Evolutionary conservation across 2,797 vertebrate species (phyloP), one percentile per base, ranked within the genome.

Genomic region (Anguilla megastoma): DNA sequence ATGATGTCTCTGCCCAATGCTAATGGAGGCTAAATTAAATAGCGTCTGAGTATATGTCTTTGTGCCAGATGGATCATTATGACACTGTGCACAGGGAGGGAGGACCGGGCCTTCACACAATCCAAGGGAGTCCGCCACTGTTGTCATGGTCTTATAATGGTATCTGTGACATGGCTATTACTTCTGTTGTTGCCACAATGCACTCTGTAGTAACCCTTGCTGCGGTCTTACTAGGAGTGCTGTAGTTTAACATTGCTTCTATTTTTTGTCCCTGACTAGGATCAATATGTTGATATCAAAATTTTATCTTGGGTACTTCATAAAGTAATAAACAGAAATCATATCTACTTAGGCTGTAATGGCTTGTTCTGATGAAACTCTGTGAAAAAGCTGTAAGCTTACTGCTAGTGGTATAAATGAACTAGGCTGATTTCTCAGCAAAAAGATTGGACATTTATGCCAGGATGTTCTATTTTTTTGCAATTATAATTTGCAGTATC

Each of bases 21-120:
- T 87, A 84, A 87, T 87, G 87, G 87, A 24, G 16, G 27, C 60
- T 87, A 52, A 87, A 84, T 48, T 48, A 84, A 69, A 63, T 69
- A 71, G 45, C n/a, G 58, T 87, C 41, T 66, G 76, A n/a, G 33
- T 48, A 2, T 84, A n/a, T 84, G 80, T 45, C 87, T 84, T 45
- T 45, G 80, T 27, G 80, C n/a, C 58, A 21, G 36, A 60, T 58
- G 79, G 58, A 84, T 82, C 79, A 63, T 82, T 87, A 30, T 82
- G 33, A 30, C 71, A n/a, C 33, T 6, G 14, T 60, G 10, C 24
- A 14, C 76, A 50, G 76, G 18, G 45, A 50, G 79, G 45, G 79
- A 71, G 66, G 74, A 36, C 2, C 5, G n/a, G 71, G 30, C 74
- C 14, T 18, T 16, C 9, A 36, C 45, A 48, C 2, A 1, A 50